These are phyloP conservation scores for Drosophila rhopaloa DNA, from an alignment of 1,140 invertebrate genomes.

Conservation along the genomic window DNA sequence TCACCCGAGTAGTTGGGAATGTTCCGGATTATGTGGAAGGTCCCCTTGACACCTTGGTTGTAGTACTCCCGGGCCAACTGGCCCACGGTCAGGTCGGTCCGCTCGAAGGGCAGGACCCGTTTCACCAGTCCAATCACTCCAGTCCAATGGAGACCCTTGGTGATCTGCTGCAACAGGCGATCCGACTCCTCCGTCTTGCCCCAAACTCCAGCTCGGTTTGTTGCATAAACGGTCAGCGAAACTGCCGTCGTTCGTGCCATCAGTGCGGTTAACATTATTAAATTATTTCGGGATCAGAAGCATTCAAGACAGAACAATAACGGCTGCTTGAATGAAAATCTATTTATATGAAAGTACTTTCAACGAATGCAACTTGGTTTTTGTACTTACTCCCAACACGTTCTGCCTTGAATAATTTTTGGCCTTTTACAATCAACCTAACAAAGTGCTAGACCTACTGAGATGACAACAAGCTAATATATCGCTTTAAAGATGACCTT, in stretches of 20 bases:
- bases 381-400: not conserved
- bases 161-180: conserved; percentile 9
- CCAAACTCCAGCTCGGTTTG: conserved; percentile 30
- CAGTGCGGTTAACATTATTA: conserved; percentile 20
- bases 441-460: not conserved
- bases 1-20: conserved; percentile 15
- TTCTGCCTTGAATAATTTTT: not conserved
- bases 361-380: not conserved
- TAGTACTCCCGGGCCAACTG: conserved; percentile 10
- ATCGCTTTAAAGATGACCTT: not conserved
- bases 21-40: conserved; percentile 9
- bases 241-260: conserved; percentile 19
- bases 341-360: not conserved
- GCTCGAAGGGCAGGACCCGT: not conserved
- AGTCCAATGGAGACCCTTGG: not conserved
- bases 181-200: conserved; percentile 34
- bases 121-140: not conserved
- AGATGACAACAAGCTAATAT: not conserved
- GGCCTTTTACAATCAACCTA: not conserved
- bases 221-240: conserved; percentile 39
- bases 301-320: not conserved
- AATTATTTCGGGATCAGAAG: no score
- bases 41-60: conserved; percentile 28
- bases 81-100: not conserved
- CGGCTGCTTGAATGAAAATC: not conserved